These are phyloP conservation scores for Heliconius ismenius DNA, from an alignment of 2,888 invertebrate species.

Conservation along the genomic window DNA sequence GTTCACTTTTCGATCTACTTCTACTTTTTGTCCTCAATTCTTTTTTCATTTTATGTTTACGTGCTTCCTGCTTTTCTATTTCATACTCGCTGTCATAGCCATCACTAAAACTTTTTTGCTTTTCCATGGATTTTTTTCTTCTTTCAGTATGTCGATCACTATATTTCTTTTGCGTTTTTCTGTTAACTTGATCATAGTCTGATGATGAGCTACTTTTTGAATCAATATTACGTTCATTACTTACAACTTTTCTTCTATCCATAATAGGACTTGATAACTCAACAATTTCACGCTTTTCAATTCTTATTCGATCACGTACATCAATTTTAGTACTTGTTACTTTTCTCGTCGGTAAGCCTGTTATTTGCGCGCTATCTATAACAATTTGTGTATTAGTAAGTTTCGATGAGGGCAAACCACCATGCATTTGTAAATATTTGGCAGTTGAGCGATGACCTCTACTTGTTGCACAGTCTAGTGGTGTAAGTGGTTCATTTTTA, in stretches of 20 bases:
- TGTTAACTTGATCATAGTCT: constrained; percentile 63
- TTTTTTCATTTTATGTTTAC: constrained; percentile 57
- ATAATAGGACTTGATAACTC: constrained; percentile 72
- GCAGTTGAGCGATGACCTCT: constrained; percentile 94
- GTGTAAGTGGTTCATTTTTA: constrained; percentile 92
- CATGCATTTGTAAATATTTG: constrained; percentile 94
- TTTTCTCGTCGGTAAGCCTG: constrained; percentile 71
- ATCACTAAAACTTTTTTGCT: constrained; percentile 78
- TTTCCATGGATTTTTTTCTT: constrained; percentile 62
- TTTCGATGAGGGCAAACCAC: constrained; percentile 90
- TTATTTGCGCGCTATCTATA: constrained; percentile 72
- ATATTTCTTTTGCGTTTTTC: constrained; percentile 57
- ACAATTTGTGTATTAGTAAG: constrained; percentile 78
- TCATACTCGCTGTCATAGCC: constrained; percentile 76
- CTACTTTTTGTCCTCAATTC: constrained; percentile 58
- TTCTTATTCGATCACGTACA: constrained; percentile 74
- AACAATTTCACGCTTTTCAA: constrained; percentile 77
- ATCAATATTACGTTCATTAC: constrained; percentile 57
- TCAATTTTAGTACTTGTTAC: constrained; percentile 80
- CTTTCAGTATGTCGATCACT: constrained; percentile 63
- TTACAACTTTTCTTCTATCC: constrained; percentile 59
- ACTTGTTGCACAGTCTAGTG: constrained; percentile 94
- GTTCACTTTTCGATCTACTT: constrained; percentile 77
- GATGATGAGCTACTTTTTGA: constrained; percentile 76
- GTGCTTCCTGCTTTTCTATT: constrained; percentile 53